Percentiles rank a stretch among this genome's conserved stretches.
Conservation (phyloP, 1,140 invertebrate species). For the Drosophila simulans region DNA sequence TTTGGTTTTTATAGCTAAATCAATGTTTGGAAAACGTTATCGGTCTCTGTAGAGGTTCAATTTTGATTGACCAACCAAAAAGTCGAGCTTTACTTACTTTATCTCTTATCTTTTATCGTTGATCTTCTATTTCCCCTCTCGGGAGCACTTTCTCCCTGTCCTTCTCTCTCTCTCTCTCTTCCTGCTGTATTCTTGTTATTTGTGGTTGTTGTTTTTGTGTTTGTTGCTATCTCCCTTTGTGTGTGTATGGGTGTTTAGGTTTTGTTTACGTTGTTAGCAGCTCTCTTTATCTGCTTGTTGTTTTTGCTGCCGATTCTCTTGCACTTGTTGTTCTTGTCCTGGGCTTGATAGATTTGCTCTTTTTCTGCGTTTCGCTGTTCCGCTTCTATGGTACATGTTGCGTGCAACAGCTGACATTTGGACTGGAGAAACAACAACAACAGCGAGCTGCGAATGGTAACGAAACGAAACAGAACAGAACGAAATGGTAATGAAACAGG, state of each 20-base stretch:
- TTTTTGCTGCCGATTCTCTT: slow-evolving; percentile 8
- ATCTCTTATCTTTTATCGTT: slow-evolving; percentile 18
- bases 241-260: slow-evolving; percentile 14
- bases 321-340: slow-evolving; percentile 52
- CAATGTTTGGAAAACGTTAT: background rate
- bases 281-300: slow-evolving; percentile 33
- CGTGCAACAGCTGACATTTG: slow-evolving; percentile 77
- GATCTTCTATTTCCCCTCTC: slow-evolving; percentile 3
- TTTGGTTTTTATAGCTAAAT: too few relatives aligned
- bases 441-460: slow-evolving; percentile 35
- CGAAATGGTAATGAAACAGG: slow-evolving; percentile 1
- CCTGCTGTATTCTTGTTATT: slow-evolving; percentile 15
- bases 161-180: slow-evolving; percentile 2
- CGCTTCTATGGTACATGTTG: slow-evolving; percentile 79
- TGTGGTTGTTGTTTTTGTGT: slow-evolving; percentile 14
- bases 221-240: slow-evolving; percentile 14
- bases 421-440: slow-evolving; percentile 44
- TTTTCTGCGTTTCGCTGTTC: slow-evolving; percentile 75
- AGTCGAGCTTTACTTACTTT: slow-evolving; percentile 19
- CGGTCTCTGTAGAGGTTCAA: background rate
- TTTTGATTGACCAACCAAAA: too few relatives aligned
- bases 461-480: slow-evolving; percentile 2
- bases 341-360: slow-evolving; percentile 66
- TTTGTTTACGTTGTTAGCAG: slow-evolving; percentile 62
- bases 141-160: slow-evolving; percentile 24